phyloP scores from a whole-genome alignment of 2,113 vertebrate genomes.

The Mungos mungo region DNA sequence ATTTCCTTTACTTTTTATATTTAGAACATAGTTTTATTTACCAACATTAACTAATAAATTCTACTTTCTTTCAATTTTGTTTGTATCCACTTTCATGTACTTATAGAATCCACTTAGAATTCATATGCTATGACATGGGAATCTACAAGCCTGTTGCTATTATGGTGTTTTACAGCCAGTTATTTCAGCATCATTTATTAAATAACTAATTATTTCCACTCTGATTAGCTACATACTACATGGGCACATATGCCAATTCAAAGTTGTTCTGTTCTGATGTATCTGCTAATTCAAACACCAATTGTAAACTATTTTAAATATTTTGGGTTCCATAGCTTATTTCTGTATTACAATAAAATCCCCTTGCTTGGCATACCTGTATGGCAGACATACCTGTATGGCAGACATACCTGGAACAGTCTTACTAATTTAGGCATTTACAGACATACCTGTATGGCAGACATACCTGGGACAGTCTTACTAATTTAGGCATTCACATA shows the following conservation, averaged over 20 bases:
- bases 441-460: background rate
- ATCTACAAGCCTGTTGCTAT: background rate
- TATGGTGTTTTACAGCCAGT: background rate
- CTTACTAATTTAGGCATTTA: background rate
- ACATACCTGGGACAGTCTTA: background rate
- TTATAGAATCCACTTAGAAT: background rate
- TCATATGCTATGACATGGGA: background rate
- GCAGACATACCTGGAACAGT: background rate
- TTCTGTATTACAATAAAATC: background rate
- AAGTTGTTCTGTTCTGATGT: background rate
- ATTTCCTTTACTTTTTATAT: background rate
- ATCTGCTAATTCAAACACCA: background rate
- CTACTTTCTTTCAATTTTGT: background rate
- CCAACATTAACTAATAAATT: background rate
- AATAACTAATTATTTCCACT: background rate
- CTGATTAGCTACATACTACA: background rate
- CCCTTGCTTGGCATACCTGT: too few relatives aligned
- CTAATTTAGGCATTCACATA: background rate
- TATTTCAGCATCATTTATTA: conserved; percentile 6
- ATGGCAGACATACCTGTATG: too few relatives aligned
- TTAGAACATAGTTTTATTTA: background rate
- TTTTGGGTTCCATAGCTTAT: background rate
- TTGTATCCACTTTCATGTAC: background rate
- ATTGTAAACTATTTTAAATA: background rate
- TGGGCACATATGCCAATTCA: background rate